Conservation (phyloP, 2,888 invertebrate species). For the Trichogramma dendrolimi region DNA sequence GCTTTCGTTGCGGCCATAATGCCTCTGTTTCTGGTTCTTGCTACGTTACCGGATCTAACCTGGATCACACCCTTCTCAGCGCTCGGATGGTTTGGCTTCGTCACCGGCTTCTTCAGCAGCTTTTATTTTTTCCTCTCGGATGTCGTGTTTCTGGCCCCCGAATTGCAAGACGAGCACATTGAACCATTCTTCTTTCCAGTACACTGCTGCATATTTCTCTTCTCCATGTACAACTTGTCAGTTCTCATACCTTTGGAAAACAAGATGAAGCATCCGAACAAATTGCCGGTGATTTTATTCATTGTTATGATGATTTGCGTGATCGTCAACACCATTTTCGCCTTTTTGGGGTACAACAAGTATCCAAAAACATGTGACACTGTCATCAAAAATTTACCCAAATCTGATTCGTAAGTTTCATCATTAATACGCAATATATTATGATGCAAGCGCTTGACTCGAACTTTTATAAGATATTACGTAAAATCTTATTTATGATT, state of each 20-base stretch:
- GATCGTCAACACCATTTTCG: conserved; percentile 72
- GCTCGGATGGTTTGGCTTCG: conserved; percentile 75
- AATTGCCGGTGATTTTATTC: conserved; percentile 77
- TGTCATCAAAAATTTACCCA: conserved; percentile 79
- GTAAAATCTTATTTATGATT: no score
- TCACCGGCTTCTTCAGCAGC: conserved; percentile 72
- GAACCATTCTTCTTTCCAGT: conserved; percentile 45
- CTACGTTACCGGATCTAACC: conserved; percentile 71
- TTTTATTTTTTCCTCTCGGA: conserved; percentile 74
- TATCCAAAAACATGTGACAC: conserved; percentile 71
- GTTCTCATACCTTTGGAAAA: conserved; percentile 90
- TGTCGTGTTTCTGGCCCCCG: conserved; percentile 46
- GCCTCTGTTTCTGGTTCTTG: conserved; percentile 64
- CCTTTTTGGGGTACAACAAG: conserved; percentile 86
- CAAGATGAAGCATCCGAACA: conserved; percentile 77
- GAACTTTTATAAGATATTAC: no score
- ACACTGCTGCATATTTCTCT: conserved; percentile 73
- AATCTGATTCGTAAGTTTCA: conserved; percentile 8
- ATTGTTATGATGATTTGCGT: conserved; percentile 78
- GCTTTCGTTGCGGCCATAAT: no score
- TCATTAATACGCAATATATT: conserved; percentile 52
- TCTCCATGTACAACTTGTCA: conserved; percentile 93
- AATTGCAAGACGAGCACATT: conserved; percentile 31
- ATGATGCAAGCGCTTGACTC: neutral
- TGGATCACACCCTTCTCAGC: conserved; percentile 83